phyloP scores from a whole-genome alignment of 1,140 invertebrate genomes.

The Alviniconcha marisindica region DNA sequence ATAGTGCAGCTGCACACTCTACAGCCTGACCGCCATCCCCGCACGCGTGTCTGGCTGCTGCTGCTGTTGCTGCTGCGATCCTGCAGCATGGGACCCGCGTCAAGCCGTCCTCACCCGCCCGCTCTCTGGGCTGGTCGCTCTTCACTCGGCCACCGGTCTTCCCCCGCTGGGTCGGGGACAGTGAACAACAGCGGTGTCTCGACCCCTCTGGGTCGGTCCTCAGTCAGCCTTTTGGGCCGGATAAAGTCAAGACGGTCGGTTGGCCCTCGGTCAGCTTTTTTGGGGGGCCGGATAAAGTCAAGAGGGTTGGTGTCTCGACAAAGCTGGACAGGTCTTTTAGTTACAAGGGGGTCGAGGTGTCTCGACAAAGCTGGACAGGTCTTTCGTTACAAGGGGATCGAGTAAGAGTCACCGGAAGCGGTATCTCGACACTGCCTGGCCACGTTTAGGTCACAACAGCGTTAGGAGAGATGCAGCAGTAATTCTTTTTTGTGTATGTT shows the following conservation, averaged over 20 bases:
- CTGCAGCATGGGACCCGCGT: background rate
- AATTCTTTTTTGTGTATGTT: too few species aligned
- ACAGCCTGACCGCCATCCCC: conserved; percentile 23
- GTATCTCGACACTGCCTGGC: too few species aligned
- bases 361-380: too few species aligned
- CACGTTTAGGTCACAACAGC: too few species aligned
- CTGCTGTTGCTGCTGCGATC: conserved; percentile 18
- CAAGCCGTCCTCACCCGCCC: background rate
- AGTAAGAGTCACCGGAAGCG: too few species aligned
- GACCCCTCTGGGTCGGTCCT: background rate
- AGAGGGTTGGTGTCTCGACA: background rate
- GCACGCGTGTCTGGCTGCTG: too few species aligned
- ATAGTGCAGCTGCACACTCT: conserved; percentile 60
- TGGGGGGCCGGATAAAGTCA: background rate
- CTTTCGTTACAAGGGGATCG: too few species aligned
- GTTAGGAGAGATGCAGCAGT: too few species aligned
- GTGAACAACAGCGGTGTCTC: background rate
- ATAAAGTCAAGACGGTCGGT: background rate
- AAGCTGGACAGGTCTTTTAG: too few species aligned
- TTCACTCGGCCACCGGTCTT: background rate
- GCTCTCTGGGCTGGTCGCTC: background rate
- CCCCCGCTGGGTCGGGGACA: background rate
- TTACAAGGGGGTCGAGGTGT: too few species aligned
- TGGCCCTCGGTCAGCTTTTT: background rate
- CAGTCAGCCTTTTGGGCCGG: background rate